phyloP scores from a whole-genome alignment of 2,888 invertebrate genomes.

The Diploptera punctata region DNA sequence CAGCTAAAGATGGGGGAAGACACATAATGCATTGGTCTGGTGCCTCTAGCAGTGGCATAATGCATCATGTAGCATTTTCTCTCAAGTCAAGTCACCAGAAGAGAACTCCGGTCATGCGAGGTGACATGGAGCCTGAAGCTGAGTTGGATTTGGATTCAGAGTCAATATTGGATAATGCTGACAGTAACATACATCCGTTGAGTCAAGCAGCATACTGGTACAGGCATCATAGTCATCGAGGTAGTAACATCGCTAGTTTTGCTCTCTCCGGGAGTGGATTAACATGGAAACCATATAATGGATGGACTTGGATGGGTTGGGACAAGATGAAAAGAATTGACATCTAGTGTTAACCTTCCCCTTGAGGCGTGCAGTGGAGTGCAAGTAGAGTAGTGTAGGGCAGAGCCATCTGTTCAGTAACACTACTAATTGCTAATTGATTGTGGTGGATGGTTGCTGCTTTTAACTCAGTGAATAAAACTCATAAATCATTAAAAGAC shows the following conservation, averaged over 20 bases:
- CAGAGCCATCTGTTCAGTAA: constrained; percentile 20
- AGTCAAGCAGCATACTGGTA: constrained; percentile 41
- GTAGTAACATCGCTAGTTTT: constrained; percentile 16
- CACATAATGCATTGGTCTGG: constrained; percentile 3
- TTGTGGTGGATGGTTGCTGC: constrained; percentile 25
- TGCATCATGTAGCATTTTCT: background rate
- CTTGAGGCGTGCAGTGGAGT: too few species aligned
- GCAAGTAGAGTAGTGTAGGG: too few species aligned
- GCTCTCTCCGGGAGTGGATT: background rate
- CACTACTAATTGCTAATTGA: constrained; percentile 28
- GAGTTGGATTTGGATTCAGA: constrained; percentile 22
- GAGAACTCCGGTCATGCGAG: constrained; percentile 25
- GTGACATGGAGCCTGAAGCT: constrained; percentile 28
- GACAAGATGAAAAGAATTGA: background rate
- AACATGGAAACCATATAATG: background rate
- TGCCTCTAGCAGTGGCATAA: background rate
- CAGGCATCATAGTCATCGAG: constrained; percentile 27
- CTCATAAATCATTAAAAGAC: background rate
- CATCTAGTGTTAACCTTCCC: too few species aligned
- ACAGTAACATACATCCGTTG: constrained; percentile 40
- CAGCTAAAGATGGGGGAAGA: constrained; percentile 21
- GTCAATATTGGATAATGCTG: constrained; percentile 10
- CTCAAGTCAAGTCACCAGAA: constrained; percentile 8
- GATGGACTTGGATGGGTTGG: constrained; percentile 5
- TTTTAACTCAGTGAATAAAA: constrained; percentile 10